These are phyloP conservation scores for Napeogenes sylphis DNA, from an alignment of 2,888 invertebrate species.

Conservation along the genomic window DNA sequence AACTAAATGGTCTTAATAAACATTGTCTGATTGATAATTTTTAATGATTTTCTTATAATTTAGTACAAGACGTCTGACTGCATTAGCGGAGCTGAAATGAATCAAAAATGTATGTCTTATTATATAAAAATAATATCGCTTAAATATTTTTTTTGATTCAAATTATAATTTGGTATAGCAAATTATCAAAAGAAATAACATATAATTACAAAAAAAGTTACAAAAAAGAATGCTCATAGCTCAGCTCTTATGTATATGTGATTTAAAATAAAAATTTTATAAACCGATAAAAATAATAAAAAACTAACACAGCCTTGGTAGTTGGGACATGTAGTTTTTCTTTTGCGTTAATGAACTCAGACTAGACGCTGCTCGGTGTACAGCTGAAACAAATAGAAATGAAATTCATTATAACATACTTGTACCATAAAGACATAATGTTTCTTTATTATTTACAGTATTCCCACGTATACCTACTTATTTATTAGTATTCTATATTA, in stretches of 20 bases:
- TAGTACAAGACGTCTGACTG: conserved; percentile 63
- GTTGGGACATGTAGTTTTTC: conserved; percentile 45
- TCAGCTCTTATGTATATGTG: neutral
- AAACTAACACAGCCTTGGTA: conserved; percentile 45
- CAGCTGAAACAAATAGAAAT: conserved; percentile 45
- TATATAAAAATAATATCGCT: neutral
- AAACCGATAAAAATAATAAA: conserved; percentile 12
- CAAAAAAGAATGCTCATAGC: no score
- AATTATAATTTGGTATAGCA: no score
- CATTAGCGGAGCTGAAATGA: conserved; percentile 54
- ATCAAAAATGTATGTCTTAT: conserved; percentile 5
- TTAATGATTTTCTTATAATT: conserved; percentile 15
- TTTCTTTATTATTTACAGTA: neutral
- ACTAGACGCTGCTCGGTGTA: conserved; percentile 61
- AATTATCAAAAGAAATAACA: no score
- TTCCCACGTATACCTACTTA: neutral
- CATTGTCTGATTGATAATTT: neutral
- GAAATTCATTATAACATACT: neutral
- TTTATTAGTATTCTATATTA: neutral
- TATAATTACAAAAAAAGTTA: no score
- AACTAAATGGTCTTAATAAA: conserved; percentile 6
- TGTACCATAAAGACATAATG: conserved; percentile 1
- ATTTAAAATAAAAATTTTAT: neutral
- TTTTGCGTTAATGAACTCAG: conserved; percentile 57
- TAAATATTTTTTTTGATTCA: no score